These are phyloP conservation scores for Lapara coniferarum DNA, from an alignment of 2,888 invertebrate genomes.

Conservation along the genomic window DNA sequence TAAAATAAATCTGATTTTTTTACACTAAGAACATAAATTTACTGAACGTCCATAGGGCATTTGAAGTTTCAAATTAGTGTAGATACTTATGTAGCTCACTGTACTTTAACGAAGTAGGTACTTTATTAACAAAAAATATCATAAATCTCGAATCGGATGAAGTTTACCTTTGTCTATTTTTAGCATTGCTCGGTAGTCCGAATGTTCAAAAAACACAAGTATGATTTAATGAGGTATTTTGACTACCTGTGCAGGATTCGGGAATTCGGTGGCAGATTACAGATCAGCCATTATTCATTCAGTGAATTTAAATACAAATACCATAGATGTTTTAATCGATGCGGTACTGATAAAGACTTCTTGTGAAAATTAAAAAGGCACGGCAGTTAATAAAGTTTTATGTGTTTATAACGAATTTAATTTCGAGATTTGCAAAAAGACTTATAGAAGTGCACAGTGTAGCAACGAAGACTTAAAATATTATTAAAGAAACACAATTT, in stretches of 20 bases:
- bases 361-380: slow-evolving; percentile 47
- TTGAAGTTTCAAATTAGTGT: too few species aligned
- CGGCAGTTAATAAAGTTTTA: slow-evolving; percentile 44
- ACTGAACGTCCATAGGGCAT: too few species aligned
- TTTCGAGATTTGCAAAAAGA: too few species aligned
- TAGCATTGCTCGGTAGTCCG: slow-evolving; percentile 10
- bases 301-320: slow-evolving; percentile 65
- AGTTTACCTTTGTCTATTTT: background rate
- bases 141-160: background rate
- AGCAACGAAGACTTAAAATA: too few species aligned
- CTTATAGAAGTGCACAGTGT: too few species aligned
- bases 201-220: slow-evolving; percentile 30
- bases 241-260: slow-evolving; percentile 64
- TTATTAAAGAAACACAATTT: too few species aligned
- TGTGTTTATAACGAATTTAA: background rate
- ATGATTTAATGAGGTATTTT: slow-evolving; percentile 43
- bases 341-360: slow-evolving; percentile 58
- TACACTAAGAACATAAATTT: too few species aligned
- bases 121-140: background rate
- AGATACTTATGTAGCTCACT: too few species aligned
- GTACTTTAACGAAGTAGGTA: too few species aligned
- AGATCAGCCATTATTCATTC: slow-evolving; percentile 73
- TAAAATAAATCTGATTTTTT: too few species aligned
- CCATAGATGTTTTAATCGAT: slow-evolving; percentile 64
- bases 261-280: slow-evolving; percentile 79